phyloP scores from a whole-genome alignment of 2,113 vertebrate species.

The Bombycilla garrulus region DNA sequence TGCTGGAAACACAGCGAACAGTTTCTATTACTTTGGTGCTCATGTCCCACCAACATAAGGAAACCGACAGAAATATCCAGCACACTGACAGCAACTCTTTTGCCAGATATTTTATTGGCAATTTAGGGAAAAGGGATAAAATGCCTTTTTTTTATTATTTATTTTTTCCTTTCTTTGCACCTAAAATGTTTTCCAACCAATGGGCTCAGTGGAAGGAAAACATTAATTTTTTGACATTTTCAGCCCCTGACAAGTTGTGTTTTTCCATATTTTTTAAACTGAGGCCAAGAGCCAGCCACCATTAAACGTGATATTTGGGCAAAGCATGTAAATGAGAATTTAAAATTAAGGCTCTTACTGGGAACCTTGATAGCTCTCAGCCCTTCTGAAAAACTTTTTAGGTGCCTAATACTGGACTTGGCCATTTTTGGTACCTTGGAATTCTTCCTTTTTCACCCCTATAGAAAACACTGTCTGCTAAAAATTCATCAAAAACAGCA shows the following conservation, averaged over 20 bases:
- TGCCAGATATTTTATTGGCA: neutral
- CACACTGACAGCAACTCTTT: neutral
- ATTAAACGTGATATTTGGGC: neutral
- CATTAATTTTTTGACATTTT: neutral
- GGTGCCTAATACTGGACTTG: neutral
- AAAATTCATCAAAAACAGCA: neutral
- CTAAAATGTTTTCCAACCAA: neutral
- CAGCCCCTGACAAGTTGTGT: neutral
- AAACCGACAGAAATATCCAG: slow-evolving; percentile 8
- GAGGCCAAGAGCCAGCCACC: neutral
- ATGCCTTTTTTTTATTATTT: neutral
- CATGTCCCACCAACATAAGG: neutral
- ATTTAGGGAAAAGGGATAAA: neutral
- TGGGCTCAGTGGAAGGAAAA: neutral
- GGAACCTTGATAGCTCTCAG: neutral
- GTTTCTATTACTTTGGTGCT: neutral
- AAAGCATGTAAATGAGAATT: neutral
- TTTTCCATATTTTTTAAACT: neutral
- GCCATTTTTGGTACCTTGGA: neutral
- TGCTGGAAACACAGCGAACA: neutral
- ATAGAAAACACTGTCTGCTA: neutral
- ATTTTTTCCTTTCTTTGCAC: neutral
- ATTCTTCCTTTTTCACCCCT: neutral
- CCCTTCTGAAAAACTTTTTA: neutral
- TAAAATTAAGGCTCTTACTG: neutral